Base-by-base conservation (phyloP, 2,888 invertebrate species). In the Tipula helvola region DNA sequence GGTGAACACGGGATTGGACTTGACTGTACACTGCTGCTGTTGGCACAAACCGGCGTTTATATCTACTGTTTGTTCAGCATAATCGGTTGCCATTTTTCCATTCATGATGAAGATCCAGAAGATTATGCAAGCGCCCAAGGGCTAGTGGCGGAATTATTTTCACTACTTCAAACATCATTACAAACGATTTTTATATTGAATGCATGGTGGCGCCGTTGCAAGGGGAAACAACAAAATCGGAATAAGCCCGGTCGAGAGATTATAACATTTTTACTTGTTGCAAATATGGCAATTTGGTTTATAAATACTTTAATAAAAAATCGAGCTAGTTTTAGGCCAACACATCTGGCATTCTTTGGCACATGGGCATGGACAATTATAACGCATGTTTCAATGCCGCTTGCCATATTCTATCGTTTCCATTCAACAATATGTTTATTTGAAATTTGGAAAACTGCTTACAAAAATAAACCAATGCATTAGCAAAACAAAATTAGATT, bases 341-440 rank as follows among this genome's bases (percentile, higher is more conserved):
- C 95, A 42, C 96, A 96, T 90, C 91, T 96, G 86, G 90, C 94
- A 84, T 96, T 96, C 91, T 96, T 95, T 90, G 96, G 96, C 0
- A 93, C 95, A 0, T 96, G 96, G 96, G 95, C 95, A 0, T 96
- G 96, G 96, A 96, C 96, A 0, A 95, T 96, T 88, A 96, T 96
- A 89, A 96, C 95, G 0, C 96, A 96, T 90, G 94, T 96, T 0
- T 95, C 96, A 0, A 95, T 96, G 94, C 96, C 96, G 0, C 92
- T 96, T 36, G 95, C 95, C 0, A 96, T 96, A 89, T 96, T 96
- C 91, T 96, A 96, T 91, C 92, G 96, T 71, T 96, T 97, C 90
- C 96, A 97, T 90, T 96, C 96, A 5, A 96, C 96, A 0, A 96
- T 97, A 88, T 96, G 96, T 90, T 93, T 97, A 84, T 96, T 96